Conservation (phyloP, 2,888 invertebrate species). For the Eupelmus urozonus region DNA sequence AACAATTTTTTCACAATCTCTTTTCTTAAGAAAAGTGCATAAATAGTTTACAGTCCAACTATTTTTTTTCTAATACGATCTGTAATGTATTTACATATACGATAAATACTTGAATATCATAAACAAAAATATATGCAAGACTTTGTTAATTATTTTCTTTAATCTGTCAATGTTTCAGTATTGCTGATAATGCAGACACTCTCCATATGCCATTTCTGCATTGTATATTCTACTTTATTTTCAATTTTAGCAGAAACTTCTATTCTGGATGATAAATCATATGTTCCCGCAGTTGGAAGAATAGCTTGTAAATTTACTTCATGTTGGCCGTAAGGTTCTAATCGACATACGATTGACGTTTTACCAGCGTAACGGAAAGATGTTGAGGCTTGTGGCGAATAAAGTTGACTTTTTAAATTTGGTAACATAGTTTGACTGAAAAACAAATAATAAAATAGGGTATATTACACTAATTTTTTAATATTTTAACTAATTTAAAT, state of each 20-base stretch:
- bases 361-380: constrained; percentile 77
- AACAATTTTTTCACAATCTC: constrained; percentile 17
- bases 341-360: constrained; percentile 75
- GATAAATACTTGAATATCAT: constrained; percentile 36
- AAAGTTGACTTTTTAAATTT: constrained; percentile 74
- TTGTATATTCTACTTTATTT: constrained; percentile 68
- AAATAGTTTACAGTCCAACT: constrained; percentile 28
- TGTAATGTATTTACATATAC: constrained; percentile 37
- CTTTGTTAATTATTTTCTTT: constrained; percentile 14
- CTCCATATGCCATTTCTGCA: constrained; percentile 74
- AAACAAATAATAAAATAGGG: constrained; percentile 52
- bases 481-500: no score
- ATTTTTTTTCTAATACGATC: neutral
- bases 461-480: no score
- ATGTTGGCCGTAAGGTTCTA: constrained; percentile 79
- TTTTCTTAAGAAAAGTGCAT: constrained; percentile 15
- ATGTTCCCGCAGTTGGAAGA: constrained; percentile 83
- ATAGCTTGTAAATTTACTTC: constrained; percentile 82
- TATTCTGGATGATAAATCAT: constrained; percentile 83
- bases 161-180: constrained; percentile 22
- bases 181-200: constrained; percentile 72
- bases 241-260: constrained; percentile 76
- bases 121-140: constrained; percentile 25
- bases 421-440: constrained; percentile 73
- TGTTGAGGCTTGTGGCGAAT: constrained; percentile 75